These are phyloP conservation scores for Pteropus rufus DNA, from an alignment of 2,797 vertebrate species.

Conservation along the genomic window DNA sequence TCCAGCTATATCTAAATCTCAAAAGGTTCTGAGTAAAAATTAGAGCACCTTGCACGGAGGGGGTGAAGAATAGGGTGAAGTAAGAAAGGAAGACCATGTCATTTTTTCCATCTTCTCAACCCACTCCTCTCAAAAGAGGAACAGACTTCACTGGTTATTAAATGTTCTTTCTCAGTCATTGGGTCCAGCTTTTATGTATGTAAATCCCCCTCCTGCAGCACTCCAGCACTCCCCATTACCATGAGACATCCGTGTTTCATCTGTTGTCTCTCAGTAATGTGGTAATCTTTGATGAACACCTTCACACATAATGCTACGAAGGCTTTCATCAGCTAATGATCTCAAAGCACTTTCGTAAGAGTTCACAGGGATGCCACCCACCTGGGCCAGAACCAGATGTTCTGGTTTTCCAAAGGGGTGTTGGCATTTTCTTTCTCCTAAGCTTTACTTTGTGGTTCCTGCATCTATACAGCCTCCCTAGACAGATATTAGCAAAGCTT, in stretches of 20 bases:
- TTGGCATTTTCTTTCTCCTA: conserved; percentile 43
- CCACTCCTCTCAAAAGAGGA: neutral
- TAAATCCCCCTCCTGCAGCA: neutral
- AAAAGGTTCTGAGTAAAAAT: neutral
- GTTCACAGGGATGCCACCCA: conserved; percentile 70
- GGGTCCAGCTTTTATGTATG: neutral
- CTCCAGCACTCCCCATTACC: neutral
- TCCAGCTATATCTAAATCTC: neutral
- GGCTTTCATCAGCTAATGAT: conserved; percentile 72
- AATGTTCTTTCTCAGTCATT: neutral
- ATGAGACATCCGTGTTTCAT: neutral
- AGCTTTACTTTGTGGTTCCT: neutral
- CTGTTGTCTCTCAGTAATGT: conserved; percentile 44
- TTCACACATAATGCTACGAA: conserved; percentile 30
- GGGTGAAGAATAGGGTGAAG: neutral
- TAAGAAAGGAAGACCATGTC: neutral
- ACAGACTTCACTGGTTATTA: neutral
- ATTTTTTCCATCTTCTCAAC: conserved; percentile 2
- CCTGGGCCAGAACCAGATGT: conserved; percentile 65
- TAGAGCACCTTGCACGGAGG: neutral
- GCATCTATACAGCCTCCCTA: neutral
- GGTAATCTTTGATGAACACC: conserved; percentile 59
- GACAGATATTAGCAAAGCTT: conserved; percentile 25
- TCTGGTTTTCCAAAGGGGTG: conserved; percentile 68
- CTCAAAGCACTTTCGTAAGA: conserved; percentile 69